Percentiles rank a stretch among this genome's conserved stretches.
Conservation (phyloP, 2,113 vertebrate genomes). For the Poicephalus gulielmi region DNA sequence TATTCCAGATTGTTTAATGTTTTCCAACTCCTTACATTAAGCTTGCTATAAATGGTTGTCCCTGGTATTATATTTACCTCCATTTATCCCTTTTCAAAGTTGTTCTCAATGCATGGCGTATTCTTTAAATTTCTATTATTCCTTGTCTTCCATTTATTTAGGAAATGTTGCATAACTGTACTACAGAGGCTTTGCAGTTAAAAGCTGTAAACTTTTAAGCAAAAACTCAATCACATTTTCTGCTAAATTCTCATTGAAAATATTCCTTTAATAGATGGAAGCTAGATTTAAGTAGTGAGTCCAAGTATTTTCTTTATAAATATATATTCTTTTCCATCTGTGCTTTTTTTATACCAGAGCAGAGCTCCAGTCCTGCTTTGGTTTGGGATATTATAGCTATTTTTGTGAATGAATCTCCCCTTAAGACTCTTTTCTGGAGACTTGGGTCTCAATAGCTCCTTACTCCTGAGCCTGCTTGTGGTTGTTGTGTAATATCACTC, state of each 20-base stretch:
- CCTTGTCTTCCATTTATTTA: not conserved
- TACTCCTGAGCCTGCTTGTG: not conserved
- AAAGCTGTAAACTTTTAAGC: not conserved
- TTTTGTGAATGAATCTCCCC: not conserved
- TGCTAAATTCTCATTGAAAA: not conserved
- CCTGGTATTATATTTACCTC: not conserved
- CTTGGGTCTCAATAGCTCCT: not conserved
- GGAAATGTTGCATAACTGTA: not conserved
- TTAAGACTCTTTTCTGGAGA: not conserved
- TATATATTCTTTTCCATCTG: not conserved
- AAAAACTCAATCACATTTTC: not conserved
- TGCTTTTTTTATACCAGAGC: not conserved
- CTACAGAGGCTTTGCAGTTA: not conserved
- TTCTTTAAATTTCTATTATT: not conserved
- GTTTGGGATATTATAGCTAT: not conserved
- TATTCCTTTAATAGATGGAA: not conserved
- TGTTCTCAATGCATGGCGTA: not conserved
- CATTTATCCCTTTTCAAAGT: not conserved
- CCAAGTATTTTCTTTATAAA: not conserved
- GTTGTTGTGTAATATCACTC: not conserved
- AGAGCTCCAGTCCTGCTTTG: not conserved
- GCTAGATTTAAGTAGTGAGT: not conserved
- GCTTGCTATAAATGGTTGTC: not conserved
- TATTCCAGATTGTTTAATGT: not conserved
- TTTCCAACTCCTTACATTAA: not conserved